phyloP scores from a whole-genome alignment of 2,888 invertebrate species.

The Theodoxus fluviatilis region DNA sequence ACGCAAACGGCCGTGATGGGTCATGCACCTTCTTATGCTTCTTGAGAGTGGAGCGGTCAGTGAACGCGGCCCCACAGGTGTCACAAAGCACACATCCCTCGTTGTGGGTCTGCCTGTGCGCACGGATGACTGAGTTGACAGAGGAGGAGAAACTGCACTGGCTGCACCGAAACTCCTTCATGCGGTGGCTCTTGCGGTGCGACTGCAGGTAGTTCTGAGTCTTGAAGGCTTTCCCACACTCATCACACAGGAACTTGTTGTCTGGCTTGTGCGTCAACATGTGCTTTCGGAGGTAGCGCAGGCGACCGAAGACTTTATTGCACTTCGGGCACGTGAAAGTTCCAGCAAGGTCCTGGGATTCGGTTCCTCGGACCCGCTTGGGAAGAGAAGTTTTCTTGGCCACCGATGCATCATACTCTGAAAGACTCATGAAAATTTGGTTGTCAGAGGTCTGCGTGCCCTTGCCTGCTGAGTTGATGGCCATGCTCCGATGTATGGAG shows the following conservation, averaged over 20 bases:
- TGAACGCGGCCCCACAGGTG: slow-evolving; percentile 58
- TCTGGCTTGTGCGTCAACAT: slow-evolving; percentile 44
- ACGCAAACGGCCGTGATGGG: slow-evolving; percentile 51
- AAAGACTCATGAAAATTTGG: slow-evolving; percentile 48
- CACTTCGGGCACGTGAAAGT: slow-evolving; percentile 48
- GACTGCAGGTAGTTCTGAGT: slow-evolving; percentile 49
- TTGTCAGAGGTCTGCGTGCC: slow-evolving; percentile 20
- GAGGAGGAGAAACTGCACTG: slow-evolving; percentile 59
- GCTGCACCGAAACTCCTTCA: slow-evolving; percentile 50
- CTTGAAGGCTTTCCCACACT: slow-evolving; percentile 60
- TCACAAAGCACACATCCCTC: slow-evolving; percentile 58
- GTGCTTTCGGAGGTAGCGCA: slow-evolving; percentile 56
- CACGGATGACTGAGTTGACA: slow-evolving; percentile 53
- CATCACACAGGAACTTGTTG: slow-evolving; percentile 50
- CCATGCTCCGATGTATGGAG: slow-evolving; percentile 36
- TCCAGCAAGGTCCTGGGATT: slow-evolving; percentile 54
- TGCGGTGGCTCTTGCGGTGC: slow-evolving; percentile 51
- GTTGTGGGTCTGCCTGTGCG: slow-evolving; percentile 59
- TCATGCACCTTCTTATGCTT: slow-evolving; percentile 63
- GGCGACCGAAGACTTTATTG: slow-evolving; percentile 49
- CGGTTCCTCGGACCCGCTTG: slow-evolving; percentile 39
- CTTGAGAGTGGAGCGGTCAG: slow-evolving; percentile 55
- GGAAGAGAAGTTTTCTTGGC: slow-evolving; percentile 22
- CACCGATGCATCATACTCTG: slow-evolving; percentile 39
- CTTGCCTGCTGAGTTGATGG: slow-evolving; percentile 29